Percentiles rank a stretch among this genome's conserved stretches.
Evolutionary conservation across 1,140 invertebrate species (phyloP).

Genomic region (Arion vulgaris): DNA sequence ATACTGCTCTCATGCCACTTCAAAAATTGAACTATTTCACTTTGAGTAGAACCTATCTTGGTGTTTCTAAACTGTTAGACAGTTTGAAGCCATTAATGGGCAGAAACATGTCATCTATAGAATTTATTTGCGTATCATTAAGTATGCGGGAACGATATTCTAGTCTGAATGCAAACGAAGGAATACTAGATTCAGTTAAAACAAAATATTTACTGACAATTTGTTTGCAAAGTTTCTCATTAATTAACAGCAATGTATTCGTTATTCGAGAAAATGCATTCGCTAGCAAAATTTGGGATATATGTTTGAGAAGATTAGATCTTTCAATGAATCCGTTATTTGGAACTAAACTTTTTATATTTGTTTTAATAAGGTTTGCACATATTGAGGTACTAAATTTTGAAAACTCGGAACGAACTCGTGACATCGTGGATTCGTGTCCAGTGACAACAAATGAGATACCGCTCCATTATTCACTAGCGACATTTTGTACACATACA

Average conservation of each 20-base stretch:
- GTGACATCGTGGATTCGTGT: too few relatives aligned
- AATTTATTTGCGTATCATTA: background rate
- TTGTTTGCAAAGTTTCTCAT: background rate
- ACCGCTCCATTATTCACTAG: background rate
- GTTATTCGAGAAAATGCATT: background rate
- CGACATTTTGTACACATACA: background rate
- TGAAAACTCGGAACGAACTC: background rate
- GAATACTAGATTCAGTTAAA: background rate
- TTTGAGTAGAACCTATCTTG: background rate
- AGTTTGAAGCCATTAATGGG: background rate
- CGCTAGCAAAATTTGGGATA: background rate
- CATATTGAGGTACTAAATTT: background rate
- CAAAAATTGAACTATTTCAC: background rate
- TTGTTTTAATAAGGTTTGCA: background rate
- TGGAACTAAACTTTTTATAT: background rate
- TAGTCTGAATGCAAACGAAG: background rate
- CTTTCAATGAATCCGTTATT: background rate
- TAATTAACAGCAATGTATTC: background rate
- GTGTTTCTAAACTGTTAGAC: background rate
- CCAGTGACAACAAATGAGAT: background rate
- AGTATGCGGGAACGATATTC: too few relatives aligned
- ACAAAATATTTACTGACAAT: conserved; percentile 8
- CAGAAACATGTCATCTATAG: background rate
- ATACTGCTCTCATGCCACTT: background rate
- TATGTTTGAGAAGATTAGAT: background rate